These are phyloP conservation scores for Clarias fuscus DNA, from an alignment of 2,797 vertebrate species.

Conservation along the genomic window DNA sequence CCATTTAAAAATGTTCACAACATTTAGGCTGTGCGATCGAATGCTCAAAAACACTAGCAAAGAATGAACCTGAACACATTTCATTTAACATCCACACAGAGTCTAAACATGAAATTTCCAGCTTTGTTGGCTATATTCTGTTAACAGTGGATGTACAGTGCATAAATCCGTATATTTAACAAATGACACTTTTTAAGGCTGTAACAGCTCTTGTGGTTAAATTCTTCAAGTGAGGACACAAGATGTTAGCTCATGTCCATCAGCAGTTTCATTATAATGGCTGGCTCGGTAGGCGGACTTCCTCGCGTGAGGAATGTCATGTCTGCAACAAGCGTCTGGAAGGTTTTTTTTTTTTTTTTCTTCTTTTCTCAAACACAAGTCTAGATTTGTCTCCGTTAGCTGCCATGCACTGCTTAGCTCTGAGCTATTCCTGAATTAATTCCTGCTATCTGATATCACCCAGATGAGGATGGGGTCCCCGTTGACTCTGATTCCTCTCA, in stretches of 20 bases:
- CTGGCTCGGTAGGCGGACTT: neutral
- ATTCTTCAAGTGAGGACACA: neutral
- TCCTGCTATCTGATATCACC: no score
- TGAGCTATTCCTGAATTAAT: no score
- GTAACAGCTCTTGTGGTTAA: neutral
- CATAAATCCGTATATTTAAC: neutral
- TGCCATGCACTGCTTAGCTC: neutral
- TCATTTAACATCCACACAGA: neutral
- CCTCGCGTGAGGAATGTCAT: neutral
- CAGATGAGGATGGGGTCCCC: no score
- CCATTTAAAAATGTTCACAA: slow-evolving; percentile 3
- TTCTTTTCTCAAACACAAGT: neutral
- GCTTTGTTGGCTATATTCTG: neutral
- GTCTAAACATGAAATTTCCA: neutral
- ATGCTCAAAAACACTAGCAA: neutral
- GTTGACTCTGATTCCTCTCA: no score
- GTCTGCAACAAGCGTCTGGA: slow-evolving; percentile 39
- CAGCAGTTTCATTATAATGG: neutral
- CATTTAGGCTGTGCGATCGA: neutral
- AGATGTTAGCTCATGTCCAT: neutral
- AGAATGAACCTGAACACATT: neutral
- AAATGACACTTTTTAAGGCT: neutral
- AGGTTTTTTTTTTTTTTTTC: neutral
- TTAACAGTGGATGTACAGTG: neutral
- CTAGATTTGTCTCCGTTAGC: neutral